phyloP scores from a whole-genome alignment of 2,113 vertebrate genomes.

The Engystomops pustulosus region DNA sequence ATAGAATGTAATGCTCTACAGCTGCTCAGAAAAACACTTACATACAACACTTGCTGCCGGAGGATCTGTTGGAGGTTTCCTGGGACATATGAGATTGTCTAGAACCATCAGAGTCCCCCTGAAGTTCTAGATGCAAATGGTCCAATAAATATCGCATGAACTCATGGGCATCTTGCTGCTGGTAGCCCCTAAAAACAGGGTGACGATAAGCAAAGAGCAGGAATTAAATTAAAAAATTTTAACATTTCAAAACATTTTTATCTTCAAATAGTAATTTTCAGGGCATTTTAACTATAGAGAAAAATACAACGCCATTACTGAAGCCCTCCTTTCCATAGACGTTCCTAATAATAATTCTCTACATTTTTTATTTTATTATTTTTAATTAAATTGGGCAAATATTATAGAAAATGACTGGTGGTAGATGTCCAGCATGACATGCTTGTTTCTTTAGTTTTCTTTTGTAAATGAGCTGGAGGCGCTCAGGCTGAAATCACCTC shows the following conservation, averaged over 20 bases:
- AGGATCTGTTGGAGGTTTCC: slow-evolving; percentile 77
- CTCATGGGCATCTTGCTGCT: slow-evolving; percentile 97
- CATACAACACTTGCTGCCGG: slow-evolving; percentile 89
- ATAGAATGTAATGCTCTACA: background rate
- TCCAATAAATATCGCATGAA: slow-evolving; percentile 98
- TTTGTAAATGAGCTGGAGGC: too few species aligned
- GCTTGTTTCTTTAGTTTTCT: too few species aligned
- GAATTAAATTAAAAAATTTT: background rate
- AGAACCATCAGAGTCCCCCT: slow-evolving; percentile 85
- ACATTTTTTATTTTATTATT: too few species aligned
- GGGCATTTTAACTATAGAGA: background rate
- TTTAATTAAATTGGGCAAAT: too few species aligned
- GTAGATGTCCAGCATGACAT: too few species aligned
- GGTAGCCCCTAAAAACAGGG: slow-evolving; percentile 85
- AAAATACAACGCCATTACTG: too few species aligned
- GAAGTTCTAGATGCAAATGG: slow-evolving; percentile 96
- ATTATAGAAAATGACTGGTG: too few species aligned
- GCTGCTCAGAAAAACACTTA: slow-evolving; percentile 70
- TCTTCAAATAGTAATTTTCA: background rate
- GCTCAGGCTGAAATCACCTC: too few species aligned
- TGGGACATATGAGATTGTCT: slow-evolving; percentile 77
- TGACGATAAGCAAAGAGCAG: background rate
- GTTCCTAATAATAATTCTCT: too few species aligned
- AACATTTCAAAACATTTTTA: background rate
- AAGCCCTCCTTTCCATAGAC: too few species aligned